Percentiles rank a stretch among this genome's conserved stretches.
Evolutionary conservation across 1,140 invertebrate genomes (phyloP).

Genomic region (Yoshiicerus persimilis): DNA sequence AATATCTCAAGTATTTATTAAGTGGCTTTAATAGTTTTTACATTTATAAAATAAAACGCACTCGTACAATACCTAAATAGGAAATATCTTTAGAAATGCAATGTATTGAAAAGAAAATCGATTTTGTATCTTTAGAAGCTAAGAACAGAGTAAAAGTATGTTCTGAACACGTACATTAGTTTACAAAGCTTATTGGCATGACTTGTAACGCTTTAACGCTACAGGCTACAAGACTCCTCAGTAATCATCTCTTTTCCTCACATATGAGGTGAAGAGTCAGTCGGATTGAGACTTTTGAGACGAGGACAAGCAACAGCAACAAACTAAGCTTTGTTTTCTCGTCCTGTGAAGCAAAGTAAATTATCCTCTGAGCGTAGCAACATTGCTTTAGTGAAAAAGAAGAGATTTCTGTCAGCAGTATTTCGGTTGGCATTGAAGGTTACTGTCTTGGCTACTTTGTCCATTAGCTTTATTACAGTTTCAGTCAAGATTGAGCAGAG

Average conservation of each 20-base stretch:
- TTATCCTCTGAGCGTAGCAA: neutral
- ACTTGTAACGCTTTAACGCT: neutral
- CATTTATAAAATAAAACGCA: too few relatives aligned
- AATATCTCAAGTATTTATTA: too few relatives aligned
- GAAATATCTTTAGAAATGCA: neutral
- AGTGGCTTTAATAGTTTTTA: too few relatives aligned
- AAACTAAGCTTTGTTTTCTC: neutral
- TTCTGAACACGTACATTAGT: neutral
- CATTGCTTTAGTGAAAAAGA: neutral
- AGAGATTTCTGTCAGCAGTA: neutral
- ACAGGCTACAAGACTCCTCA: neutral
- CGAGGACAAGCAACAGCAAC: neutral
- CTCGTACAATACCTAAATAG: too few relatives aligned
- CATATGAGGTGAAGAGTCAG: neutral
- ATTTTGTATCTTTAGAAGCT: neutral
- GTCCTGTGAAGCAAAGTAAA: neutral
- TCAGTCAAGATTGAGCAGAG: neutral
- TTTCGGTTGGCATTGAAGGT: neutral
- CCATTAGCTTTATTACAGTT: neutral
- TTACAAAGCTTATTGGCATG: neutral
- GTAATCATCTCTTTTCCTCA: neutral
- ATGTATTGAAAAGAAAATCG: neutral
- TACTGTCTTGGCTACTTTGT: neutral
- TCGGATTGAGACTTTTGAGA: neutral
- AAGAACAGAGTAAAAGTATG: neutral